Evolutionary conservation across 2,113 vertebrate genomes (phyloP).

Genomic region (Gulo gulo): DNA sequence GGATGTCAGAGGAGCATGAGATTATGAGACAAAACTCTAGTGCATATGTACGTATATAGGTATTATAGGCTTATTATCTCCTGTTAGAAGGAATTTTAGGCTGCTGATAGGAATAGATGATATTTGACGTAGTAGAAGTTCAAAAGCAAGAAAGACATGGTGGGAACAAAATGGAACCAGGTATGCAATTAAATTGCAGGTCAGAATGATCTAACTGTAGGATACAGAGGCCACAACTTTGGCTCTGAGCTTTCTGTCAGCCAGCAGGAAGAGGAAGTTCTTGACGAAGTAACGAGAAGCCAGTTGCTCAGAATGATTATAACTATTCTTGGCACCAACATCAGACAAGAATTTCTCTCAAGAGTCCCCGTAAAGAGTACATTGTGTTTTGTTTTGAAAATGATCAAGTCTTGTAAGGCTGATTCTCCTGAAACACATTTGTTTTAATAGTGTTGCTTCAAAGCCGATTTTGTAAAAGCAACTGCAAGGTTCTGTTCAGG

Average conservation of each 20-base stretch:
- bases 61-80: not conserved
- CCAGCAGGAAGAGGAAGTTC: not conserved
- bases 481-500: not conserved
- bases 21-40: not conserved
- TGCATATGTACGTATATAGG: not conserved
- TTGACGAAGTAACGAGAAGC: not conserved
- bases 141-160: not conserved
- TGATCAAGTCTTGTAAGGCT: not conserved
- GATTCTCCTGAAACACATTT: not conserved
- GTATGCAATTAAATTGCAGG: not conserved
- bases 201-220: not conserved
- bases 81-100: not conserved
- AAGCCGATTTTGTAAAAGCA: not conserved
- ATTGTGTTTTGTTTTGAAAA: slow-evolving; percentile 37
- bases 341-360: not conserved
- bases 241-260: not conserved
- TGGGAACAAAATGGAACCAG: not conserved
- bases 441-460: not conserved
- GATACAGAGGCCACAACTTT: not conserved
- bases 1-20: not conserved
- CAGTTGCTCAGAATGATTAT: not conserved
- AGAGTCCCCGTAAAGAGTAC: not conserved
- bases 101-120: not conserved
- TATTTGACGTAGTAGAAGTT: not conserved
- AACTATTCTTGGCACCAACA: slow-evolving; percentile 20